These are phyloP conservation scores for Xestia c-nigrum DNA, from an alignment of 2,888 invertebrate species.

Conservation along the genomic window DNA sequence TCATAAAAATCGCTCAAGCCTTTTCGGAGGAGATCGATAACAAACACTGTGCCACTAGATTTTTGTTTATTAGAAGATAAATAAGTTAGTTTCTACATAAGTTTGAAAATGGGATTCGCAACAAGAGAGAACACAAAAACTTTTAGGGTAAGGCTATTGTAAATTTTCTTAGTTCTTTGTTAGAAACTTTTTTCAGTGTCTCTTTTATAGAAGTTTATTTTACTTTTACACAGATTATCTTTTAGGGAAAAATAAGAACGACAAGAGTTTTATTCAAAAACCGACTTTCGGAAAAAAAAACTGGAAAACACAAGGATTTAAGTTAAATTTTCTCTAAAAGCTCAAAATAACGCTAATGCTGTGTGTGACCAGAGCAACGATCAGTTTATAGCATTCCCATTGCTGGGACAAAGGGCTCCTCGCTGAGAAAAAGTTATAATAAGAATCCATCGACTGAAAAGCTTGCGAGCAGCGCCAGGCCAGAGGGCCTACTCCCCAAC, in stretches of 20 bases:
- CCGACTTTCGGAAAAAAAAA: neutral
- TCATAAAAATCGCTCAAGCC: no score
- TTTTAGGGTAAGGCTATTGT: neutral
- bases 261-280: neutral
- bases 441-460: neutral
- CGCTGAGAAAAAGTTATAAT: neutral
- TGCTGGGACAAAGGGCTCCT: neutral
- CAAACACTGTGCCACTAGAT: no score
- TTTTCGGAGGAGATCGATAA: no score
- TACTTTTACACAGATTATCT: constrained; percentile 1
- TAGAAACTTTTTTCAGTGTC: neutral
- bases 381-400: neutral
- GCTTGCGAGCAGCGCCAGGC: no score
- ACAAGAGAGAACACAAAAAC: neutral
- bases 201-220: constrained; percentile 20
- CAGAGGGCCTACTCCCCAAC: no score
- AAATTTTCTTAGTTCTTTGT: constrained; percentile 16
- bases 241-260: neutral
- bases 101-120: neutral
- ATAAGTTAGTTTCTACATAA: neutral
- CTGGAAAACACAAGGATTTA: neutral
- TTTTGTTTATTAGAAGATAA: neutral
- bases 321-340: neutral
- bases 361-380: neutral
- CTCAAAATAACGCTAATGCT: neutral